phyloP scores from a whole-genome alignment of 2,113 vertebrate genomes.

The Hippocampus abdominalis region DNA sequence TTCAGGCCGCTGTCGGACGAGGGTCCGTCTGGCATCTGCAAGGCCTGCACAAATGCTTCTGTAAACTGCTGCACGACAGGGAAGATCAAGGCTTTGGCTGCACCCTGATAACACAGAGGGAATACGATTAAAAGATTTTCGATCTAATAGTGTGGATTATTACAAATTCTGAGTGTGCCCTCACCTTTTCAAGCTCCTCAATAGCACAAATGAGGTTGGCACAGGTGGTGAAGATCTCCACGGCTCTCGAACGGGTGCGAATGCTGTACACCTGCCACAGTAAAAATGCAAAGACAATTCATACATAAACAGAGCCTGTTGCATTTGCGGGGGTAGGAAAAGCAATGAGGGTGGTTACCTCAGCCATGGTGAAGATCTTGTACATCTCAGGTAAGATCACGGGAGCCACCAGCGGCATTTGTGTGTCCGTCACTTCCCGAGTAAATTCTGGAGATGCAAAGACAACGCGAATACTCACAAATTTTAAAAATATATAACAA shows the following conservation, averaged over 20 bases:
- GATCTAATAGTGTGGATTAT: not conserved
- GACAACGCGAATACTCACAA: not conserved
- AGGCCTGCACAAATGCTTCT: slow-evolving; percentile 91
- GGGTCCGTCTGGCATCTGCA: slow-evolving; percentile 92
- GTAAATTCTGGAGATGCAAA: slow-evolving; percentile 81
- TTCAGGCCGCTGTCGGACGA: slow-evolving; percentile 94
- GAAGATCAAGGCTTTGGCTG: slow-evolving; percentile 91
- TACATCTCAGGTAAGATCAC: slow-evolving; percentile 99
- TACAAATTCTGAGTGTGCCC: not conserved
- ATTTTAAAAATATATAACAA: not conserved
- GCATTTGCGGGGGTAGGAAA: not conserved
- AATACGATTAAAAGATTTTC: not conserved
- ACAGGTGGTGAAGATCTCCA: slow-evolving; percentile 98
- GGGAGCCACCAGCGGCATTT: slow-evolving; percentile 96
- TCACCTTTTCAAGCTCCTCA: slow-evolving; percentile 95
- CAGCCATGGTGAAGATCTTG: slow-evolving; percentile 98
- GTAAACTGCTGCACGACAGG: slow-evolving; percentile 98
- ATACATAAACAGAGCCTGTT: not conserved
- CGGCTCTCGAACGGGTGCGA: slow-evolving; percentile 89
- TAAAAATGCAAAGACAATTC: not conserved
- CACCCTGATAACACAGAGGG: slow-evolving; percentile 74
- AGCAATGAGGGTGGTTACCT: slow-evolving; percentile 67
- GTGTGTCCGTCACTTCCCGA: slow-evolving; percentile 94
- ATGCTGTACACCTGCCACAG: slow-evolving; percentile 88
- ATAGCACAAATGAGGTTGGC: slow-evolving; percentile 98